Evolutionary conservation across 2,888 invertebrate genomes (phyloP).

Genomic region (Monoplex corrugatus): DNA sequence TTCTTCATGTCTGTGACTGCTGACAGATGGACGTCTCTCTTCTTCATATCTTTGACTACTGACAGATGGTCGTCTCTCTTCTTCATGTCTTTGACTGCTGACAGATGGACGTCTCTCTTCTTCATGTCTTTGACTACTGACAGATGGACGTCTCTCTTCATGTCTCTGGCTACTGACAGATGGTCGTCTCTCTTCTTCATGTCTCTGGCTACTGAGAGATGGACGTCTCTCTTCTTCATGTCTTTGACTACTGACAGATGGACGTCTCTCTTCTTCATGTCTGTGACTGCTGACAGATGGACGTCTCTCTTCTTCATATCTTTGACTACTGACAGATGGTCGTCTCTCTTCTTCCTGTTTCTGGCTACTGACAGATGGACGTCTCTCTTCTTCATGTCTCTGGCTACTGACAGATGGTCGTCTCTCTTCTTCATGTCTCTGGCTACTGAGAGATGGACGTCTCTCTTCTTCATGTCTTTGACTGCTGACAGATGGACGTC

Average conservation of each 20-base stretch:
- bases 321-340: neutral
- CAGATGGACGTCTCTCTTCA: neutral
- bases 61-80: neutral
- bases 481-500: conserved; percentile 12
- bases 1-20: neutral
- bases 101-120: neutral
- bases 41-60: neutral
- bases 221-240: neutral
- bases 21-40: neutral
- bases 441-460: neutral
- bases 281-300: neutral
- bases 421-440: neutral
- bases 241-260: neutral
- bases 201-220: neutral
- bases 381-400: neutral
- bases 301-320: neutral
- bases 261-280: neutral
- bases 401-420: neutral
- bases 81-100: neutral
- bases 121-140: neutral
- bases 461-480: neutral
- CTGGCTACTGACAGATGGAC: neutral
- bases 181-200: neutral
- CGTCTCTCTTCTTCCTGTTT: neutral
- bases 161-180: neutral